These are phyloP conservation scores for Trochalopteron elliotii DNA, from an alignment of 2,113 vertebrate species.

Conservation along the genomic window DNA sequence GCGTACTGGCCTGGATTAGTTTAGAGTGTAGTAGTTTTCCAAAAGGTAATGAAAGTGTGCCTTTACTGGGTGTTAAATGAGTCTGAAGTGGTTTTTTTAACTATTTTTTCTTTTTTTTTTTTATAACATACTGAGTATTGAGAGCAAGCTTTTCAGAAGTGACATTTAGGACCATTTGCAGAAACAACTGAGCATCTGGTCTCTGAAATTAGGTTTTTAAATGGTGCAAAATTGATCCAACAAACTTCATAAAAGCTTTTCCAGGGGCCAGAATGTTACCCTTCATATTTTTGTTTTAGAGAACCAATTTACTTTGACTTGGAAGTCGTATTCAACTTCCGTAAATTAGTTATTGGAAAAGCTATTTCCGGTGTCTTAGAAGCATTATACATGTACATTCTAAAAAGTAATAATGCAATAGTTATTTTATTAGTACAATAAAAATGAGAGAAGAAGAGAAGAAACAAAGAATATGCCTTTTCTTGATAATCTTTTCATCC, in stretches of 20 bases:
- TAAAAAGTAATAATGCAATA: neutral
- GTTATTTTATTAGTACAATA: neutral
- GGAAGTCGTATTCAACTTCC: neutral
- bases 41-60: neutral
- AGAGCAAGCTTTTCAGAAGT: neutral
- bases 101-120: neutral
- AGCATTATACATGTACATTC: neutral
- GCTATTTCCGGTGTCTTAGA: neutral
- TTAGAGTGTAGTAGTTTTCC: neutral
- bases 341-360: neutral
- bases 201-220: constrained; percentile 1
- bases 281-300: neutral
- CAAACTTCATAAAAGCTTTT: neutral
- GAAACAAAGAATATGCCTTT: neutral
- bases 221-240: neutral
- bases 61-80: neutral
- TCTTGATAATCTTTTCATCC: neutral
- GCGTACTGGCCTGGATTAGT: neutral
- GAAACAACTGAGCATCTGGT: neutral
- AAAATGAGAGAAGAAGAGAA: neutral
- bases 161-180: neutral
- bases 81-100: too few species aligned
- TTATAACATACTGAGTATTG: neutral
- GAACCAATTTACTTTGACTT: neutral
- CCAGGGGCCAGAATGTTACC: neutral